A percentile compares a stretch with the other conserved stretches of the same genome.
These are phyloP conservation scores for Oreocharis arfaki DNA, from an alignment of 2,113 vertebrate genomes.

Conservation along the genomic window DNA sequence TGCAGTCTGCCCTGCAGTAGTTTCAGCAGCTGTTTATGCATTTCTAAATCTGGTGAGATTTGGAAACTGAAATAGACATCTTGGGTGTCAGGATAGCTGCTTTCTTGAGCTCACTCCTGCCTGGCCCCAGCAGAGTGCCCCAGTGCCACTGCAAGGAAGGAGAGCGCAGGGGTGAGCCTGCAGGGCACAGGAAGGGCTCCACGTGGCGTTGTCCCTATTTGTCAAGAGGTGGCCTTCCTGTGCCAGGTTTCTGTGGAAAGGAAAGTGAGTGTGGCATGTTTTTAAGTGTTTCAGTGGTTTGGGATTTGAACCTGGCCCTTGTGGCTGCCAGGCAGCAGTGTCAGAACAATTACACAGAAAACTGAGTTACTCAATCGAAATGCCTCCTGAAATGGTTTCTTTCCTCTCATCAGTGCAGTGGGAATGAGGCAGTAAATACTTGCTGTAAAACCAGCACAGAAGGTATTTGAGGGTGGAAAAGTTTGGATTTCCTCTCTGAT, in stretches of 20 bases:
- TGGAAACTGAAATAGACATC: neutral
- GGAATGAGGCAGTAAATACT: neutral
- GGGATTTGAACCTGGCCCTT: neutral
- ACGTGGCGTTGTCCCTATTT: rapidly evolving
- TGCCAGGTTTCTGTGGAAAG: neutral
- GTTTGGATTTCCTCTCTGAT: neutral
- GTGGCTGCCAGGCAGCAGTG: neutral
- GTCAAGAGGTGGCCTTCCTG: rapidly evolving
- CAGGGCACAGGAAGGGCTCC: rapidly evolving
- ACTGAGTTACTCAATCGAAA: neutral
- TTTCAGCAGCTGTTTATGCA: neutral
- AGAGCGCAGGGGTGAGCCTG: neutral
- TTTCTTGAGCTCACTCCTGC: neutral
- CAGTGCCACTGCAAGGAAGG: rapidly evolving
- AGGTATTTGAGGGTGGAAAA: neutral
- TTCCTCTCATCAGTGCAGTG: neutral
- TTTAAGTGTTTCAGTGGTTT: neutral
- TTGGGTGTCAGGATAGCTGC: neutral
- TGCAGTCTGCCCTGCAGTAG: neutral
- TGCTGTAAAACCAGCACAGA: neutral
- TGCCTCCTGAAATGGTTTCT: neutral
- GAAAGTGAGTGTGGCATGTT: rapidly evolving
- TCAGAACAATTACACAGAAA: neutral
- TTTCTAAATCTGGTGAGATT: neutral
- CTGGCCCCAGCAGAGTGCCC: neutral